Conservation (phyloP, 2,888 invertebrate species). For the Ferrisia virgata region DNA sequence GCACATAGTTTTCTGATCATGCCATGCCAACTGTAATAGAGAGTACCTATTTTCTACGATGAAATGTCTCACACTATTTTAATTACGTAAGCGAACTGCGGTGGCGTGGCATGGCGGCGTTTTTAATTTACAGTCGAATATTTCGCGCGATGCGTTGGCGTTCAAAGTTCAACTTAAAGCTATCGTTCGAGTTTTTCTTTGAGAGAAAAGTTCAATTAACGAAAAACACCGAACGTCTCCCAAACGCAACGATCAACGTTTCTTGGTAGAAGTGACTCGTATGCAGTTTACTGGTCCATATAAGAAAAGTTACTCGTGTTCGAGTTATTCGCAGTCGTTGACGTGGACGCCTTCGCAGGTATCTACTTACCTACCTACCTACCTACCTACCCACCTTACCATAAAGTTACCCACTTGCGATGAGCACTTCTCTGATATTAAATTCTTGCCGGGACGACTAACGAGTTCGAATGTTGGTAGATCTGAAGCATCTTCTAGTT, state of each 20-base stretch:
- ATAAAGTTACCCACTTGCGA: background rate
- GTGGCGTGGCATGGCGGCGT: too few relatives aligned
- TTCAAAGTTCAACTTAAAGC: background rate
- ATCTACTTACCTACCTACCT: too few relatives aligned
- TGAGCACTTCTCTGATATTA: background rate
- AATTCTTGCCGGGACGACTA: background rate
- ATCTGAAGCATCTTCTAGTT: background rate
- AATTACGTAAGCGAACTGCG: background rate
- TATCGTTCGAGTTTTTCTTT: background rate
- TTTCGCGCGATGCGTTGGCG: background rate
- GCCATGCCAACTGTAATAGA: too few relatives aligned
- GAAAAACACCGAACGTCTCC: background rate
- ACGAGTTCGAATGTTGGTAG: background rate
- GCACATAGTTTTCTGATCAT: background rate
- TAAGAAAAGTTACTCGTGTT: background rate
- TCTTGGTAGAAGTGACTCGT: too few relatives aligned
- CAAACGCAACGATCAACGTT: too few relatives aligned
- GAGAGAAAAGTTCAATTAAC: background rate
- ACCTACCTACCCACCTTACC: too few relatives aligned
- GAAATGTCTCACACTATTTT: background rate
- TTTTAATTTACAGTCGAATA: background rate
- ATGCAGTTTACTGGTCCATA: background rate
- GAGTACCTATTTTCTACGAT: background rate
- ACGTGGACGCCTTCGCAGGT: background rate
- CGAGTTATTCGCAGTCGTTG: background rate